phyloP scores from a whole-genome alignment of 2,113 vertebrate genomes.

The Vicugna pacos region DNA sequence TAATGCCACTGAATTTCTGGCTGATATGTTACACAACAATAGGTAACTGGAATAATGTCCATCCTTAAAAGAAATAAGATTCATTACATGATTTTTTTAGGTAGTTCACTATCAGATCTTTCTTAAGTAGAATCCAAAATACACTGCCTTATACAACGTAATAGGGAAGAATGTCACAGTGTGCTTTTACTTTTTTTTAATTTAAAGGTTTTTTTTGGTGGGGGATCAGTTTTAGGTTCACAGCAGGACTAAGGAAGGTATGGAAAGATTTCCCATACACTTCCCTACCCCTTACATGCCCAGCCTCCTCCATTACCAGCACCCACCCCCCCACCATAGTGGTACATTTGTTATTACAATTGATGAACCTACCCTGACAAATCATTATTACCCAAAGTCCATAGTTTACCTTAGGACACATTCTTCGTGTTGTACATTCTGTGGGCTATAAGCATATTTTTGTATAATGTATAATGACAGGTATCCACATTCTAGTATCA shows the following conservation, averaged over 20 bases:
- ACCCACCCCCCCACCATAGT: neutral
- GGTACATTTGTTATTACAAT: neutral
- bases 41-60: neutral
- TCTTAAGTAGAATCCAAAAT: conserved; percentile 22
- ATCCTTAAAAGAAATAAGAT: conserved; percentile 6
- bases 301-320: neutral
- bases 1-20: neutral
- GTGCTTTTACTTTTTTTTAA: neutral
- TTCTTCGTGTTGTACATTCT: neutral
- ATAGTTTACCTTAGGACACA: neutral
- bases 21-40: neutral
- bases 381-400: neutral
- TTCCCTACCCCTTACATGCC: neutral
- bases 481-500: neutral
- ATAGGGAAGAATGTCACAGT: neutral
- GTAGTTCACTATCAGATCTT: neutral
- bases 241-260: neutral
- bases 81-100: neutral
- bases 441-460: neutral
- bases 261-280: neutral
- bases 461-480: neutral
- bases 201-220: neutral
- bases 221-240: neutral
- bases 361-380: neutral
- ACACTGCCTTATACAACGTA: neutral